These are phyloP conservation scores for Hylia prasina DNA, from an alignment of 2,113 vertebrate genomes.

Conservation along the genomic window DNA sequence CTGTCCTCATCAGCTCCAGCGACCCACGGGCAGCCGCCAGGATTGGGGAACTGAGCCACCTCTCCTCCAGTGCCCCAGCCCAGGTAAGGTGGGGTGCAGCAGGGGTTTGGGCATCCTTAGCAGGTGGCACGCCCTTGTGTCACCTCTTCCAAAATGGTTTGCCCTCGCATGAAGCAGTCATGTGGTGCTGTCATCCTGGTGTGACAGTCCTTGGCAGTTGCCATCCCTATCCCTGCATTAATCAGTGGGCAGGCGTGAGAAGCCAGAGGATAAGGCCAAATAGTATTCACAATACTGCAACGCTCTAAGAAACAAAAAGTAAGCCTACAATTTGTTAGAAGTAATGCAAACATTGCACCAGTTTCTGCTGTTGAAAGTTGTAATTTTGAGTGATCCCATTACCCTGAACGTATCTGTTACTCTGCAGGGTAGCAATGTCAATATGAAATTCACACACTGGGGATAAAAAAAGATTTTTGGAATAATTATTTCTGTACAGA, in stretches of 20 bases:
- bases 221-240: not conserved
- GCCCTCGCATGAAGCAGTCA: fast-evolving
- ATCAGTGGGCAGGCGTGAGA: fast-evolving
- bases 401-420: not conserved
- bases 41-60: conserved; percentile 83
- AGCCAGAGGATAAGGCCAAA: not conserved
- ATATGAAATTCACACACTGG: not conserved
- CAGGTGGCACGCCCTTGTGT: fast-evolving
- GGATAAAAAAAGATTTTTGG: not conserved
- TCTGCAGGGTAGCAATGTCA: not conserved
- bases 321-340: not conserved
- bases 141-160: not conserved
- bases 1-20: conserved; percentile 94
- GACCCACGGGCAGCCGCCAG: conserved; percentile 91
- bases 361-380: not conserved
- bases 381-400: not conserved
- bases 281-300: not conserved
- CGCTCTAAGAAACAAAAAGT: not conserved
- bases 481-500: not conserved
- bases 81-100: conserved; percentile 67
- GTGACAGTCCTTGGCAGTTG: not conserved
- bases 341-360: not conserved
- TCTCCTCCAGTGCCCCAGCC: conserved; percentile 79
- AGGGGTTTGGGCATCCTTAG: not conserved
- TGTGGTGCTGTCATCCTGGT: fast-evolving